Percentiles rank a stretch among this genome's conserved stretches.
phyloP scores from a whole-genome alignment of 2,797 vertebrate species.

The Anguilla megastoma region DNA sequence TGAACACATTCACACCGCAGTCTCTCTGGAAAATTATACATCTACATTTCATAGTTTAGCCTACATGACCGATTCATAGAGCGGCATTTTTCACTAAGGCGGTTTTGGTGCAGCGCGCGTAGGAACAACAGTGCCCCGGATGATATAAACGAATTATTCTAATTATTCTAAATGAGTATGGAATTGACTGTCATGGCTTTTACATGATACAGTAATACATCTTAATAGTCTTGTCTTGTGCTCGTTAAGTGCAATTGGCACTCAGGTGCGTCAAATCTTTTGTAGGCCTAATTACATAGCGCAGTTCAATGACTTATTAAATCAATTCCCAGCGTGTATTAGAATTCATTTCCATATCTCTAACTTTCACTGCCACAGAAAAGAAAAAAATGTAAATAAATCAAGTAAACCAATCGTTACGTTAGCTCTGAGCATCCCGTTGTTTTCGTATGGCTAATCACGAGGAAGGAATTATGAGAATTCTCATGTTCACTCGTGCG shows the following conservation, averaged over 20 bases:
- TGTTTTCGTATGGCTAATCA: constrained; percentile 45
- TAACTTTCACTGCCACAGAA: not conserved
- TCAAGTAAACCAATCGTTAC: not conserved
- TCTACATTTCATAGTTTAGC: not conserved
- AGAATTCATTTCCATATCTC: not conserved
- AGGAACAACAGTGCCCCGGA: not conserved
- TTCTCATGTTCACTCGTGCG: constrained; percentile 40
- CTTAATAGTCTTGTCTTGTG: not conserved
- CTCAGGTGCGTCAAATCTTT: not conserved
- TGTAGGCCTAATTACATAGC: not conserved
- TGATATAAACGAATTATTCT: not conserved
- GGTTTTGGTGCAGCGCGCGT: not conserved
- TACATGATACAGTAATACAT: not conserved
- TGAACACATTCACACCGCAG: not conserved
- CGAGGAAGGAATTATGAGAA: constrained; percentile 33
- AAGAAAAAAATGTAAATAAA: not conserved
- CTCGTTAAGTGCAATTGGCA: not conserved
- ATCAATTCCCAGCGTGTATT: not conserved
- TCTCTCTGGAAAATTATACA: not conserved
- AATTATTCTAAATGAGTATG: not conserved
- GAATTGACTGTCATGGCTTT: not conserved
- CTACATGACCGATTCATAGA: not conserved
- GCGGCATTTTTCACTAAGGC: not conserved
- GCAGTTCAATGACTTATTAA: not conserved
- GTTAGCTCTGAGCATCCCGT: constrained; percentile 28